These are phyloP conservation scores for Puffinus mauretanicus DNA, from an alignment of 2,113 vertebrate species.

Conservation along the genomic window DNA sequence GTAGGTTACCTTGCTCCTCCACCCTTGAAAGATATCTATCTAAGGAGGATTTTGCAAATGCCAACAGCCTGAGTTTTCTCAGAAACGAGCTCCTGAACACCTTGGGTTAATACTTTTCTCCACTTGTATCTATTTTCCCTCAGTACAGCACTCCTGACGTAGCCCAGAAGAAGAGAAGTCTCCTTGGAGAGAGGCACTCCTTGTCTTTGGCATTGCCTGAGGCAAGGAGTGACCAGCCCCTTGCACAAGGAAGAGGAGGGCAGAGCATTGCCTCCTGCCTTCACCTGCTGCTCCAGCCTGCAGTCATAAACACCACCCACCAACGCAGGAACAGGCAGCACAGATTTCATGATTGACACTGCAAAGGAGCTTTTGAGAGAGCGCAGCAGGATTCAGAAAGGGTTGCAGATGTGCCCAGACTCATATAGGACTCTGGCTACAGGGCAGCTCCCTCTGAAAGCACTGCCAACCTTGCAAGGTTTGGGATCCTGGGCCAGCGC, in stretches of 20 bases:
- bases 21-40: background rate
- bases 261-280: background rate
- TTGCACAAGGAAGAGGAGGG: background rate
- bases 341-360: background rate
- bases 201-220: background rate
- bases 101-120: background rate
- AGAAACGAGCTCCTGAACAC: background rate
- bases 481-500: background rate
- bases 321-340: background rate
- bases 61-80: background rate
- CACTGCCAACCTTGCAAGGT: background rate
- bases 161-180: background rate
- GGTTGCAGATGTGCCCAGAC: background rate
- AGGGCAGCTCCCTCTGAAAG: background rate
- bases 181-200: background rate
- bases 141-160: background rate
- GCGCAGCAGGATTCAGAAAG: background rate
- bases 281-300: background rate
- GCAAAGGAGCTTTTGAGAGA: background rate
- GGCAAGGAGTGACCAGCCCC: background rate
- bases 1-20: background rate
- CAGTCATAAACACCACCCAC: background rate
- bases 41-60: background rate
- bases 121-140: background rate
- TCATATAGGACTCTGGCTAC: background rate